A percentile compares a stretch with the other conserved stretches of the same genome.
phyloP scores from a whole-genome alignment of 2,888 invertebrate genomes.

The Drosophila hamatofila region DNA sequence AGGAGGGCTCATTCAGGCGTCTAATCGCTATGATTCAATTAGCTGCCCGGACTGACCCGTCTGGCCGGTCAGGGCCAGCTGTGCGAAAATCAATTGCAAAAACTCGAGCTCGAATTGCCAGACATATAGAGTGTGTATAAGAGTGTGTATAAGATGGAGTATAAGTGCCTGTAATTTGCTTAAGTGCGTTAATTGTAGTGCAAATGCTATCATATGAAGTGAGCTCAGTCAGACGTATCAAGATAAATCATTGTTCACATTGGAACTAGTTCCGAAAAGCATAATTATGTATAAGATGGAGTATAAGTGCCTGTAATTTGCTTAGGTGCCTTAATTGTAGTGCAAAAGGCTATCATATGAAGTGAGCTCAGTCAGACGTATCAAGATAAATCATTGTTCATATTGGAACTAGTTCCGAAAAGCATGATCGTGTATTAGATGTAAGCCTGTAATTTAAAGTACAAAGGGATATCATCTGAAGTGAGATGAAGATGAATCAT shows the following conservation, averaged over 20 bases:
- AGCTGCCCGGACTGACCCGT: conserved; percentile 20
- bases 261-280: background rate
- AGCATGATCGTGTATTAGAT: conserved; percentile 5
- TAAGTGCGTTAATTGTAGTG: background rate
- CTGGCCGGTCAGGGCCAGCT: conserved; percentile 11
- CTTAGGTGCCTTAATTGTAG: background rate
- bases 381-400: background rate
- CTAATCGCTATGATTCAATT: conserved; percentile 62
- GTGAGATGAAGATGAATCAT: background rate
- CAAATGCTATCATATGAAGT: background rate
- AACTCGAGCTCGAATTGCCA: too few species aligned
- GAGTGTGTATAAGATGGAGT: conserved; percentile 5
- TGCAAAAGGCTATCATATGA: background rate
- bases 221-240: background rate
- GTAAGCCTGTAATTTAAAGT: background rate
- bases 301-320: conserved; percentile 6
- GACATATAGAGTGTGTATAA: background rate
- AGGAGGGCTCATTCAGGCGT: conserved; percentile 26
- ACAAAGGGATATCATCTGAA: background rate
- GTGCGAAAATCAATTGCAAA: conserved; percentile 46
- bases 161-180: conserved; percentile 3
- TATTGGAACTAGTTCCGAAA: background rate
- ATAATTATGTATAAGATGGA: conserved; percentile 3
- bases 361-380: background rate
- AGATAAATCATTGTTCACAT: background rate